Evolutionary conservation across 2,888 invertebrate species (phyloP).

Genomic region (Ophion slaviceki): DNA sequence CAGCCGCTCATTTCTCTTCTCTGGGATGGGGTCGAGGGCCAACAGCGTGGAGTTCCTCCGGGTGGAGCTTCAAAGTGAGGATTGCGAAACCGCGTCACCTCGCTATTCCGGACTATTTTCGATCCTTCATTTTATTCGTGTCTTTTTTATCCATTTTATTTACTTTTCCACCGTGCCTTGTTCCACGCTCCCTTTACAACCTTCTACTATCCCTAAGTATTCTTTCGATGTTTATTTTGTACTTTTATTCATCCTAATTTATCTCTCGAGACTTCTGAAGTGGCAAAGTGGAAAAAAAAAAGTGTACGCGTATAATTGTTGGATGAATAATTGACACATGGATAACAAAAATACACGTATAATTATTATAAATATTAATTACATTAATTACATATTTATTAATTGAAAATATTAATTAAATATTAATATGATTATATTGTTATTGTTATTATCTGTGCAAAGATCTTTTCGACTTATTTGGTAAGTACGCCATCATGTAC

Average conservation of each 20-base stretch:
- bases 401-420: too few relatives aligned
- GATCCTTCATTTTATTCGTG: constrained; percentile 38
- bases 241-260: neutral
- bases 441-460: neutral
- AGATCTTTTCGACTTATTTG: neutral
- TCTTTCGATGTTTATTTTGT: neutral
- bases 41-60: constrained; percentile 30
- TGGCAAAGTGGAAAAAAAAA: neutral
- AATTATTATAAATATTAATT: too few relatives aligned
- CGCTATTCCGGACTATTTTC: constrained; percentile 39
- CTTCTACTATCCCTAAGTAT: neutral
- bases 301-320: too few relatives aligned
- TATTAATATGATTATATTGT: neutral
- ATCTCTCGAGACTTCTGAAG: neutral
- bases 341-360: too few relatives aligned
- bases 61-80: constrained; percentile 53
- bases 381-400: too few relatives aligned
- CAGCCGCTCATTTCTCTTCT: constrained; percentile 59
- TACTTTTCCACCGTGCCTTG: neutral
- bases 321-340: too few relatives aligned
- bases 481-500: neutral
- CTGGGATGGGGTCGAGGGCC: constrained; percentile 55
- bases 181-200: constrained; percentile 30
- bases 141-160: constrained; percentile 14
- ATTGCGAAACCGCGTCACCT: constrained; percentile 63